Evolutionary conservation across 2,888 invertebrate genomes (phyloP).

Genomic region (Chrysolina americana): DNA sequence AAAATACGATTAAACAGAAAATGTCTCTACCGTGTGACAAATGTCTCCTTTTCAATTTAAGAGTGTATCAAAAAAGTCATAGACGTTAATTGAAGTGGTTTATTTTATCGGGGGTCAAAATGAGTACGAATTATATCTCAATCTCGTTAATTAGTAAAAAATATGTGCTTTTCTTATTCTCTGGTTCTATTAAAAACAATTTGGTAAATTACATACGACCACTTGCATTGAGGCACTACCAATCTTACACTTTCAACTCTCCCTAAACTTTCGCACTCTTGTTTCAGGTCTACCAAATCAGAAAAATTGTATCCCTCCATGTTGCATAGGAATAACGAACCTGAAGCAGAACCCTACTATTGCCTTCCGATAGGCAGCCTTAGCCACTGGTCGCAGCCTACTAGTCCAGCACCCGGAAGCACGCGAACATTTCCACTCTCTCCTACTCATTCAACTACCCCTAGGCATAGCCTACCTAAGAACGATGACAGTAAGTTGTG

Average conservation of each 20-base stretch:
- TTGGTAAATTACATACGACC: too few species aligned
- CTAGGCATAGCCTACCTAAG: slow-evolving; percentile 75
- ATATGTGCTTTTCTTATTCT: too few species aligned
- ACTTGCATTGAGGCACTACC: background rate
- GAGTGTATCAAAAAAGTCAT: too few species aligned
- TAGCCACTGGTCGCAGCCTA: slow-evolving; percentile 81
- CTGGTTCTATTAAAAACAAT: too few species aligned
- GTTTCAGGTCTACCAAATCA: slow-evolving; percentile 90
- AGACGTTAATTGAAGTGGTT: too few species aligned
- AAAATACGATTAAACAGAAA: too few species aligned
- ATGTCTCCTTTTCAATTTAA: too few species aligned
- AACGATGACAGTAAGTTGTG: slow-evolving; percentile 80
- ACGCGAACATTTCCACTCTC: slow-evolving; percentile 71
- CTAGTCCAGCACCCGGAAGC: slow-evolving; percentile 78
- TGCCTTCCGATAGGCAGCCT: slow-evolving; percentile 82
- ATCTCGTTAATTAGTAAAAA: too few species aligned
- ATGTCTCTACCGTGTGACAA: too few species aligned
- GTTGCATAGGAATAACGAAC: slow-evolving; percentile 86
- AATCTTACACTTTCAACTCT: background rate
- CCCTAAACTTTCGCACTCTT: background rate
- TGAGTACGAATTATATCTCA: too few species aligned
- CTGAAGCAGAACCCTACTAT: slow-evolving; percentile 89
- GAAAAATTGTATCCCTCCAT: slow-evolving; percentile 95
- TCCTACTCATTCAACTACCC: slow-evolving; percentile 75
- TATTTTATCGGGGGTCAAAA: too few species aligned